Evolutionary conservation across 2,888 invertebrate genomes (phyloP), one percentile per base, ranked within the genome.

Genomic region (Odontomyia ornata): DNA sequence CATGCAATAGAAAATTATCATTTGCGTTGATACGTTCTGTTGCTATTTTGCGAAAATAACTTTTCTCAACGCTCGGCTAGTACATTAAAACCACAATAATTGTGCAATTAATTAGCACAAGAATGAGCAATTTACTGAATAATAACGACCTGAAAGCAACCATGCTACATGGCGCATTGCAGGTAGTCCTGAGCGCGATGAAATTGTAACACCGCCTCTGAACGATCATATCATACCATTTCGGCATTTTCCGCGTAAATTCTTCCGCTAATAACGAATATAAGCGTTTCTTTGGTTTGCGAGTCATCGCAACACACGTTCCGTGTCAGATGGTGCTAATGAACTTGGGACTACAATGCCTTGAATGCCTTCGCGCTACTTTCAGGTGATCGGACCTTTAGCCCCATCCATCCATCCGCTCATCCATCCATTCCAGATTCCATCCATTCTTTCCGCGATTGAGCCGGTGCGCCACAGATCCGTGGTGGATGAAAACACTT

Each of bases 291-390:
- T 52, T 23, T 23, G 23, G 21, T 25, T 60, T 11, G 15, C 5
- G 18, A 60, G 25, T 23, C 9, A 25, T 69, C 69, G 25, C 21
- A 67, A 69, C 69, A 69, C 46, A 25, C 27, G 46, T 69, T 69
- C 23, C 46, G 69, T 69, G 25, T 47, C 46, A 69, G 15, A 46
- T 46, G 69, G 46, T 69, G 69, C 69, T 25, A 69, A 69, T 69
- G 69, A 69, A 69, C 69, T 69, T 69, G 47, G 13, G 25, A 25
- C 28, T 28, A 46, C 46, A 23, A 21, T 21, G 7, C 67, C 43
- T 15, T 3, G 15, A 67, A 43, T 67, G 30, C n/a, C 21, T 67
- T 21, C 11, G 23, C 67, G 23, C 23, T 21, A 46, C 30, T 43
- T 67, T 43, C 67, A 60, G 25, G 21, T 60, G 60, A 60, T 60